Base-by-base conservation (phyloP, 2,797 vertebrate genomes). In the Kryptopterus vitreolus region DNA sequence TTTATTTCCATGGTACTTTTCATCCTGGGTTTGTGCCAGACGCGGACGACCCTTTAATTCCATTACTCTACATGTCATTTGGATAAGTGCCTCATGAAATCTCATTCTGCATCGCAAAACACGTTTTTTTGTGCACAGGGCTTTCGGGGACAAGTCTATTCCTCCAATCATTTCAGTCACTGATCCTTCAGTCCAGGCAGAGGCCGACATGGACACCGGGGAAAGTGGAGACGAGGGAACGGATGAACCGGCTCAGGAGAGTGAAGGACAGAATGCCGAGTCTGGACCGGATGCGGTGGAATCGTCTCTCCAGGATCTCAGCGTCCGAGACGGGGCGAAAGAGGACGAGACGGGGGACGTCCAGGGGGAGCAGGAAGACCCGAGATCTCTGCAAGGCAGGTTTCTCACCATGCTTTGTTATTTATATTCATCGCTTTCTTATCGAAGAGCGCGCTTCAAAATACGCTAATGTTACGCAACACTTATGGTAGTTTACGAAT, bases 91-190 rank as follows among this genome's bases (percentile, higher is more conserved):
- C 46, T 26, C 11, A 68, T 1, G 26, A 18, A 68, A 68, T 65
- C 65, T 24, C 16, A 18, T 26, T 26, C 18, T 43, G 1, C 24
- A 10, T 26, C 7, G 3, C 43, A 29, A 1, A n/a, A 66, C 33
- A 35, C 20, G 24, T 38, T 43, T 48, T 12, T 68, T 48, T 48
- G 16, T 78, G 81, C 79, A 77, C 81, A 98, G 98, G 98, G 93
- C 91, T 69, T 95, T 94, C 91, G 98, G 98, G 84, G 95, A 97
- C 88, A 98, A 96, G 88, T 95, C 95, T 63, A 84, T 46, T 85
- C 96, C 94, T 87, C 98, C 98, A 26, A 87, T 91, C 86, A 90
- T 98, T 84, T 88, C 90, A 18, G 90, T 94, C 65, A 55, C 77
- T 70, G 88, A 90, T 57, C 63, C 53, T 52, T 82, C 89, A 76